phyloP scores from a whole-genome alignment of 2,797 vertebrate species.

The Urosaurus nigricauda region DNA sequence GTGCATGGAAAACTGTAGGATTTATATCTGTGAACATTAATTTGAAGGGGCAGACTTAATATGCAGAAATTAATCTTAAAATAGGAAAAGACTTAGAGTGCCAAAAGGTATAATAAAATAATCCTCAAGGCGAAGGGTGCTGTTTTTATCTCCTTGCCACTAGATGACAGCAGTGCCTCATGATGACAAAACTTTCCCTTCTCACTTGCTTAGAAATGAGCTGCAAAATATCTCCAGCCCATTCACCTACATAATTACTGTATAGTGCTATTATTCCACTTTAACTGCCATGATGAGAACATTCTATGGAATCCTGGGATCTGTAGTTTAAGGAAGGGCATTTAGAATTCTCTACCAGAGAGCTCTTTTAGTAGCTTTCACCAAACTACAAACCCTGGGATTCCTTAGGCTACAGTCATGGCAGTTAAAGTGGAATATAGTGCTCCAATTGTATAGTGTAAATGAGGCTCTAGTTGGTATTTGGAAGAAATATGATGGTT shows the following conservation, averaged over 20 bases:
- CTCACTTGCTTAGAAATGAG: not conserved
- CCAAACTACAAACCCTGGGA: too few species aligned
- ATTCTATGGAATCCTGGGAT: too few species aligned
- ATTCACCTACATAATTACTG: too few species aligned
- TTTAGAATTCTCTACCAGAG: too few species aligned
- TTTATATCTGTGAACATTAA: not conserved
- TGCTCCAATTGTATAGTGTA: too few species aligned
- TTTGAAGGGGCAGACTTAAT: not conserved
- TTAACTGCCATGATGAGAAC: too few species aligned
- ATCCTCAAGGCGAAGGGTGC: not conserved
- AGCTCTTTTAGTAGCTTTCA: too few species aligned
- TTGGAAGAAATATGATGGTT: not conserved
- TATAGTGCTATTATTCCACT: too few species aligned
- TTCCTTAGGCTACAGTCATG: too few species aligned
- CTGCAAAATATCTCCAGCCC: not conserved
- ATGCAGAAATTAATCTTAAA: not conserved
- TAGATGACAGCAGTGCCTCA: slow-evolving; percentile 23
- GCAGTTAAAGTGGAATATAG: too few species aligned
- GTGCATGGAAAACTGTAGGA: not conserved
- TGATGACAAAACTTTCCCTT: too few species aligned
- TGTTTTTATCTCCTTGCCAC: not conserved
- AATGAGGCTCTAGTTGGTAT: not conserved
- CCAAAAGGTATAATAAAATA: not conserved
- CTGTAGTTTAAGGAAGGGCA: too few species aligned
- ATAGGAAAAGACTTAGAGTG: not conserved